These are phyloP conservation scores for Aleiodes leptofemur DNA, from an alignment of 2,888 invertebrate genomes.

Conservation along the genomic window DNA sequence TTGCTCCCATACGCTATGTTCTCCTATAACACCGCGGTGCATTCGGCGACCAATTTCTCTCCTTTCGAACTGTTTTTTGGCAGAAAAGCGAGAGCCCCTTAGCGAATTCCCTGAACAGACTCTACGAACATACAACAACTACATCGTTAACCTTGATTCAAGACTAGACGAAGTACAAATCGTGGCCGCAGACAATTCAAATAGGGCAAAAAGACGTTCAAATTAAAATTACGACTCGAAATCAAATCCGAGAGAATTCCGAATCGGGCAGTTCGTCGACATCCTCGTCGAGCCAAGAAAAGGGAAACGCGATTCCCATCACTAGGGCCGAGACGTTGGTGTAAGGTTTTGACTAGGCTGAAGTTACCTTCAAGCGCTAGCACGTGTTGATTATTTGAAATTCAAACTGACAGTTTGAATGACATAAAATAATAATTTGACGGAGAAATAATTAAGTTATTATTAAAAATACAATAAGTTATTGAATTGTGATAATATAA, in stretches of 20 bases:
- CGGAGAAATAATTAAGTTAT: no score
- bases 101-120: conserved; percentile 36
- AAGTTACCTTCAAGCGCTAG: no score
- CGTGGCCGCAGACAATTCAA: conserved; percentile 27
- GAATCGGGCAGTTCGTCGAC: conserved; percentile 6
- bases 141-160: conserved; percentile 1
- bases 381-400: no score
- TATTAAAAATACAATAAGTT: no score
- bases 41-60: conserved; percentile 45
- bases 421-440: no score
- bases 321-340: no score
- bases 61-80: conserved; percentile 48
- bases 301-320: neutral
- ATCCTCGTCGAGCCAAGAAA: neutral
- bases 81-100: conserved; percentile 25
- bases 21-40: conserved; percentile 45
- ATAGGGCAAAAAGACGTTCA: neutral
- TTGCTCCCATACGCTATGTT: conserved; percentile 35
- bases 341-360: no score
- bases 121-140: conserved; percentile 35
- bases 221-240: neutral
- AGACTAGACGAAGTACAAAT: conserved; percentile 29
- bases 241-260: neutral
- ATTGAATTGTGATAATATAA: no score
- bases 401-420: no score